Percentiles rank a stretch among this genome's conserved stretches.
These are phyloP conservation scores for Pedetes capensis DNA, from an alignment of 2,113 vertebrate genomes.

Conservation along the genomic window DNA sequence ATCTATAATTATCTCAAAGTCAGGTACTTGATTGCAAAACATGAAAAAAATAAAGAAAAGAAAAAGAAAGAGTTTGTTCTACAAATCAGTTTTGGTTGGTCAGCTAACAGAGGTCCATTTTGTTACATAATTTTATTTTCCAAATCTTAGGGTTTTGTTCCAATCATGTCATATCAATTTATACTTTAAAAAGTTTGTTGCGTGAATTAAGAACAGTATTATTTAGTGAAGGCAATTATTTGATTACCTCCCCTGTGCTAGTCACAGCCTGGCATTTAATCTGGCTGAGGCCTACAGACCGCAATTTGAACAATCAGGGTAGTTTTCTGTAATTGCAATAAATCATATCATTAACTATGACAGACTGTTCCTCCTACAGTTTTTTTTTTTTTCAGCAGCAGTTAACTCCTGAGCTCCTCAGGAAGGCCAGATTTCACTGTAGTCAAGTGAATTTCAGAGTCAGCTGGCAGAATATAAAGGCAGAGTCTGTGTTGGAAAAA, in stretches of 20 bases:
- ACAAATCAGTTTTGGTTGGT: background rate
- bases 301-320: conserved; percentile 75
- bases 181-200: conserved; percentile 60
- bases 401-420: conserved; percentile 63
- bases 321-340: conserved; percentile 72
- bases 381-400: conserved; percentile 23
- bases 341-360: conserved; percentile 72
- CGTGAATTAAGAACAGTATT: conserved; percentile 49
- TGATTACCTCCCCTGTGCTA: conserved; percentile 66
- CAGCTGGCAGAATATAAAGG: conserved; percentile 49
- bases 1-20: too few species aligned
- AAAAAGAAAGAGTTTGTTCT: background rate
- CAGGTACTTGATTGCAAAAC: too few species aligned
- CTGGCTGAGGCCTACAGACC: conserved; percentile 52
- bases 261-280: conserved; percentile 68
- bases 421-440: conserved; percentile 50
- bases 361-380: conserved; percentile 64
- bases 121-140: conserved; percentile 17
- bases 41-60: too few species aligned
- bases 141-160: background rate
- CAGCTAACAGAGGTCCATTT: background rate
- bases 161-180: conserved; percentile 4
- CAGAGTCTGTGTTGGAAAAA: conserved; percentile 56
- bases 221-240: conserved; percentile 67
- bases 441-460: conserved; percentile 67